Percentiles rank a stretch among this genome's conserved stretches.
These are phyloP conservation scores for Numenius arquata DNA, from an alignment of 2,113 vertebrate genomes.

Conservation along the genomic window DNA sequence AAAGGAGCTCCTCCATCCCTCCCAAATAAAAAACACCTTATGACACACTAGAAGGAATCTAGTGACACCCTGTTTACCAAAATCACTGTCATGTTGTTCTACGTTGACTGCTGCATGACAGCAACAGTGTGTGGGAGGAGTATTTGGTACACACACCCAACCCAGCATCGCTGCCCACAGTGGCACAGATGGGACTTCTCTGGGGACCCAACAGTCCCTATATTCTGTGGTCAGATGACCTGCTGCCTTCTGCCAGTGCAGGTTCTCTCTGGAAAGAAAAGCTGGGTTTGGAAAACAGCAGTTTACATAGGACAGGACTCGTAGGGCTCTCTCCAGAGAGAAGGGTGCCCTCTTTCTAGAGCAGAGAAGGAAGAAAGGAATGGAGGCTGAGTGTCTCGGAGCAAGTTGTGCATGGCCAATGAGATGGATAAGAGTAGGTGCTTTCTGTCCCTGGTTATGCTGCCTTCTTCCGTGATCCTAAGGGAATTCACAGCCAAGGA, in stretches of 20 bases:
- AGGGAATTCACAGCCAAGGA: neutral
- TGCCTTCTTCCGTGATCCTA: neutral
- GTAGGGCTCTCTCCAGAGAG: neutral
- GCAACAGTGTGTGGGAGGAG: neutral
- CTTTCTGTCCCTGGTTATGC: neutral
- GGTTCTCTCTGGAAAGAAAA: neutral
- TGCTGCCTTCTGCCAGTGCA: neutral
- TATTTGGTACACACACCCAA: neutral
- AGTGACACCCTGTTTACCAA: conserved; percentile 38
- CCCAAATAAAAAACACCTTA: conserved; percentile 10
- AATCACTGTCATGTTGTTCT: neutral
- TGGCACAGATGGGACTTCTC: neutral
- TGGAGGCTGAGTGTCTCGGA: neutral
- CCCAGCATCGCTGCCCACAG: neutral
- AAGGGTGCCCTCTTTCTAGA: neutral
- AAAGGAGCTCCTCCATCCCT: neutral
- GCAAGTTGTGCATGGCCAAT: neutral
- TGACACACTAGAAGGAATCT: conserved; percentile 2
- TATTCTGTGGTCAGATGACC: neutral
- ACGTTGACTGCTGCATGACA: neutral
- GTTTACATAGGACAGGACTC: neutral
- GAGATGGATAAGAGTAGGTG: neutral
- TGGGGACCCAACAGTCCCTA: neutral
- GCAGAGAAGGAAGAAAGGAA: neutral
- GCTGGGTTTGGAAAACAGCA: neutral